phyloP scores from a whole-genome alignment of 1,140 invertebrate species.

The Drosophila kurseongensis region DNA sequence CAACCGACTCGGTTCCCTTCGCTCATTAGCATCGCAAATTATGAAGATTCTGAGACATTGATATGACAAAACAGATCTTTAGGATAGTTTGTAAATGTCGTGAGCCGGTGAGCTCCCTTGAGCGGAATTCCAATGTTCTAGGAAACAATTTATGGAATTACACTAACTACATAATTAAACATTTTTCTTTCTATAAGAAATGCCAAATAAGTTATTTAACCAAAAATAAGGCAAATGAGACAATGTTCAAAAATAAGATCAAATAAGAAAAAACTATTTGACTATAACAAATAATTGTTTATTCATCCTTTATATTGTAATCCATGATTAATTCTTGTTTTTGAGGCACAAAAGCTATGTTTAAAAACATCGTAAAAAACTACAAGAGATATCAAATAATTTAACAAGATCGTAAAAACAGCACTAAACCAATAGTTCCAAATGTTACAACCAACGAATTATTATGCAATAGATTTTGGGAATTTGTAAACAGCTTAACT shows the following conservation, averaged over 20 bases:
- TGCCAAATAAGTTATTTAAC: too few species aligned
- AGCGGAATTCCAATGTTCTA: conserved; percentile 10
- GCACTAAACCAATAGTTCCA: neutral
- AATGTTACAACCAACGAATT: neutral
- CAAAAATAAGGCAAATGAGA: too few species aligned
- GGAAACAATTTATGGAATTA: neutral
- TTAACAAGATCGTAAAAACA: neutral
- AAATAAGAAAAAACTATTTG: too few species aligned
- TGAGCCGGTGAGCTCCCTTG: conserved; percentile 9
- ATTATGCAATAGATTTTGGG: neutral
- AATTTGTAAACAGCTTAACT: neutral
- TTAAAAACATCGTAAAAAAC: neutral
- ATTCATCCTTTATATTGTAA: too few species aligned
- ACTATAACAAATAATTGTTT: too few species aligned
- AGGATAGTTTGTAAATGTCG: conserved; percentile 22
- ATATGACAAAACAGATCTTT: conserved; percentile 36
- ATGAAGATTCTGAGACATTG: conserved; percentile 37
- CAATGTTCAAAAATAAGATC: too few species aligned
- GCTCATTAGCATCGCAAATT: conserved; percentile 49
- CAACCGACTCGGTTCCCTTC: conserved; percentile 2
- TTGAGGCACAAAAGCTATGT: neutral
- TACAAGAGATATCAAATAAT: neutral
- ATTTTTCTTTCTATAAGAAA: too few species aligned
- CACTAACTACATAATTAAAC: too few species aligned
- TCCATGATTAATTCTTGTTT: too few species aligned